Base-by-base conservation (phyloP, 2,797 vertebrate genomes). In the Hephaestus fuliginosus region DNA sequence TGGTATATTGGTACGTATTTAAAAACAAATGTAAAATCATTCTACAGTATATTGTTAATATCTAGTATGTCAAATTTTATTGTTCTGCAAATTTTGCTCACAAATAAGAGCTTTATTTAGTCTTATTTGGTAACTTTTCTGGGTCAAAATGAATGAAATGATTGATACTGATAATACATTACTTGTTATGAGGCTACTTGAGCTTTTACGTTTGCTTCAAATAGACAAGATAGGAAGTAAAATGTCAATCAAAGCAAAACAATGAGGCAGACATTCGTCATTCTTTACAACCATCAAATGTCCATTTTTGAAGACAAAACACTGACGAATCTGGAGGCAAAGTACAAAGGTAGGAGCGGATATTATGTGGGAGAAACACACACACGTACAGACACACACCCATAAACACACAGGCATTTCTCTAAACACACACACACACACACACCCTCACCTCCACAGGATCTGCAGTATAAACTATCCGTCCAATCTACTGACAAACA, bases 401-500 rank as follows among this genome's bases (percentile, higher is more conserved):
- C 60, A 78, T 71, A 80, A 82, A 84, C 75, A 78, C 41, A 7
- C 70, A 28, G 14, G 3, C 55, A 15, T 69, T 74, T 74, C 65
- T 79, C 70, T 70, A 82, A 78, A 89, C 52, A 83, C 75, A 63
- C 33, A 56, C 36, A 81, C 71, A 48, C 60, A 57, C 68, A 77
- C 43, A 63, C 36, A 73, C 48, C 73, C 66, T 80, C 81, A 86
- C 80, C 80, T 81, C 52, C 66, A 72, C 75, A 83, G 83, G 85
- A 71, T 72, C 70, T 64, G 44, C 17, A 51, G 48, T 18, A 62
- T 82, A 81, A 91, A 88, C 83, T 63, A 74, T 74, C 69, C 52
- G 74, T 83, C 86, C 64, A 64, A 52, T 44, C 76, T 30, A 53
- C 83, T 80, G 82, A 74, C 62, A 86, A 88, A 86, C 87, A 91